Evolutionary conservation across 2,113 vertebrate species (phyloP).

Genomic region (human (Homo sapiens)): DNA sequence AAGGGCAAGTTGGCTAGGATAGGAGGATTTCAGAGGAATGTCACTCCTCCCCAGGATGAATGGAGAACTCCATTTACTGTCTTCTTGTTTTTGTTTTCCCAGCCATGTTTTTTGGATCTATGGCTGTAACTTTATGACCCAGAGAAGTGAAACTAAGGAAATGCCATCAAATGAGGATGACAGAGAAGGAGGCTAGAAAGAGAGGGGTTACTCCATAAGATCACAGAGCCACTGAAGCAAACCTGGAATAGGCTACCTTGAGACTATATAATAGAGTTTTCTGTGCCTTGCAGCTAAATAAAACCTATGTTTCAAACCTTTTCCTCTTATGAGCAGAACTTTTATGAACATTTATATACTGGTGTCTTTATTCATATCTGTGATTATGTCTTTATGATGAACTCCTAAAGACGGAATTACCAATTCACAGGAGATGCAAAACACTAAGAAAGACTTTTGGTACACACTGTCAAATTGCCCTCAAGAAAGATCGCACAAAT

Average conservation of each 20-base stretch:
- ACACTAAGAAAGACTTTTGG: neutral
- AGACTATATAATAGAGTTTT: neutral
- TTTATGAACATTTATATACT: neutral
- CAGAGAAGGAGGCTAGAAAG: neutral
- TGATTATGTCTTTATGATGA: neutral
- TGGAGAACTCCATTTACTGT: neutral
- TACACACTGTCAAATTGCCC: neutral
- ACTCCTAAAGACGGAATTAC: neutral
- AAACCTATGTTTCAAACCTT: neutral
- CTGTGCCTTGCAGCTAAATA: neutral
- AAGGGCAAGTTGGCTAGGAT: neutral
- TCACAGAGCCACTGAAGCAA: neutral
- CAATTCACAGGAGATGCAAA: neutral
- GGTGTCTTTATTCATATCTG: neutral
- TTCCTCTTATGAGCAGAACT: neutral
- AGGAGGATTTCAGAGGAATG: neutral
- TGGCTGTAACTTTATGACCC: neutral
- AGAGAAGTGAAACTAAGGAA: neutral
- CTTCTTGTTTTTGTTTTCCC: neutral
- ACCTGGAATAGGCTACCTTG: neutral
- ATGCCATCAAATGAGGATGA: neutral
- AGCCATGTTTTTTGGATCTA: neutral
- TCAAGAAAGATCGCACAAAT: neutral
- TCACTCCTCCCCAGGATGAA: neutral
- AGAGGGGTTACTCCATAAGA: neutral